phyloP scores from a whole-genome alignment of 2,113 vertebrate species.

The Microcebus griseorufus region DNA sequence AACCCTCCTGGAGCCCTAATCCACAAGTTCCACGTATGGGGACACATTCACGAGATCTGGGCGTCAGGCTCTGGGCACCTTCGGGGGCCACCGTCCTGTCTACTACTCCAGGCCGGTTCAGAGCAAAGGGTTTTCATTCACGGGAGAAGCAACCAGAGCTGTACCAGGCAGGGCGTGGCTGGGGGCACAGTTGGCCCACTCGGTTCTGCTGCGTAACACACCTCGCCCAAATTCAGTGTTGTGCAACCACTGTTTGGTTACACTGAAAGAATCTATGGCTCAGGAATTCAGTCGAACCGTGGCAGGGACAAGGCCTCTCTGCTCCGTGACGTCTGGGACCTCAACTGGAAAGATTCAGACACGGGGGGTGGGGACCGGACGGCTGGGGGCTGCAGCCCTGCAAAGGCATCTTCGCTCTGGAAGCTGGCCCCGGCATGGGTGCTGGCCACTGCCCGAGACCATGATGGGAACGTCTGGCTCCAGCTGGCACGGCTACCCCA shows the following conservation, averaged over 20 bases:
- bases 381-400: neutral
- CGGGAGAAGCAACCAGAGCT: neutral
- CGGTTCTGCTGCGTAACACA: neutral
- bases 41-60: neutral
- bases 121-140: neutral
- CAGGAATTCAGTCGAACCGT: neutral
- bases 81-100: fast-evolving
- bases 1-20: neutral
- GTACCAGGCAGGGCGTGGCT: neutral
- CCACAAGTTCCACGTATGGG: fast-evolving
- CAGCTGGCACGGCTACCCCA: too few species aligned
- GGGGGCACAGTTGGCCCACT: fast-evolving
- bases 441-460: neutral
- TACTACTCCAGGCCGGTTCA: fast-evolving
- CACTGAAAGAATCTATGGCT: too few species aligned
- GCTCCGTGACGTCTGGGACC: too few species aligned
- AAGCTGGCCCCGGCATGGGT: neutral
- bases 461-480: fast-evolving
- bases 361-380: fast-evolving
- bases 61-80: fast-evolving
- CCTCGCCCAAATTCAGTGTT: fast-evolving
- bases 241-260: too few species aligned
- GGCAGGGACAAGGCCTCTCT: neutral
- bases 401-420: fast-evolving
- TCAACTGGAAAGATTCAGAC: neutral